Evolutionary conservation across 2,888 invertebrate species (phyloP).

Genomic region (Tineola bisselliella): DNA sequence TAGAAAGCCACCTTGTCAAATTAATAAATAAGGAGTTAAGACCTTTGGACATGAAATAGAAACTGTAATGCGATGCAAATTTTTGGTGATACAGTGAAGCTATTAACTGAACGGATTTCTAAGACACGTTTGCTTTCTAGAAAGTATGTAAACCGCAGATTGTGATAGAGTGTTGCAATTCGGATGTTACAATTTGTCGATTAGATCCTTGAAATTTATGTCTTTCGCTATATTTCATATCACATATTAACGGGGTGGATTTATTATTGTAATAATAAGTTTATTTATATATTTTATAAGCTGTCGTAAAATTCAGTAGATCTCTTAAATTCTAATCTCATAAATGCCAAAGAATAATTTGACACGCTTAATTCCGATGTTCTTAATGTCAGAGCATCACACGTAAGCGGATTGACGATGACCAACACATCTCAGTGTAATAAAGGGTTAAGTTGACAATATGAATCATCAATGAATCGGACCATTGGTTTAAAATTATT

Average conservation of each 20-base stretch:
- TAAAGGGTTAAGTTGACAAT: not conserved
- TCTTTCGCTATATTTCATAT: too few relatives aligned
- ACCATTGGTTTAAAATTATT: too few relatives aligned
- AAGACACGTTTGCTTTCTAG: not conserved
- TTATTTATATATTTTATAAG: too few relatives aligned
- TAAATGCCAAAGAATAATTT: not conserved
- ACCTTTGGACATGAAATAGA: not conserved
- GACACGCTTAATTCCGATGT: not conserved
- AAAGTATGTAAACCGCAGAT: not conserved
- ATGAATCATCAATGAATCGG: not conserved
- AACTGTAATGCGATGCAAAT: not conserved
- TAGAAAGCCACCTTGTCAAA: not conserved
- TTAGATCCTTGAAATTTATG: too few relatives aligned
- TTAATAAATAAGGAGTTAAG: not conserved
- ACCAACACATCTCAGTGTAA: not conserved
- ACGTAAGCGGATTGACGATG: not conserved
- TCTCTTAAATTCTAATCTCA: too few relatives aligned
- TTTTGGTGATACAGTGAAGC: not conserved
- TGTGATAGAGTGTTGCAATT: too few relatives aligned
- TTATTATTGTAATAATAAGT: too few relatives aligned
- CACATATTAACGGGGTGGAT: too few relatives aligned
- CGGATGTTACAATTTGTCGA: too few relatives aligned
- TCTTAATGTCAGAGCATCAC: not conserved
- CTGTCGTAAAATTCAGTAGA: too few relatives aligned
- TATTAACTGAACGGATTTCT: not conserved